phyloP scores from a whole-genome alignment of 2,113 vertebrate genomes.

The Megaptera novaeangliae region DNA sequence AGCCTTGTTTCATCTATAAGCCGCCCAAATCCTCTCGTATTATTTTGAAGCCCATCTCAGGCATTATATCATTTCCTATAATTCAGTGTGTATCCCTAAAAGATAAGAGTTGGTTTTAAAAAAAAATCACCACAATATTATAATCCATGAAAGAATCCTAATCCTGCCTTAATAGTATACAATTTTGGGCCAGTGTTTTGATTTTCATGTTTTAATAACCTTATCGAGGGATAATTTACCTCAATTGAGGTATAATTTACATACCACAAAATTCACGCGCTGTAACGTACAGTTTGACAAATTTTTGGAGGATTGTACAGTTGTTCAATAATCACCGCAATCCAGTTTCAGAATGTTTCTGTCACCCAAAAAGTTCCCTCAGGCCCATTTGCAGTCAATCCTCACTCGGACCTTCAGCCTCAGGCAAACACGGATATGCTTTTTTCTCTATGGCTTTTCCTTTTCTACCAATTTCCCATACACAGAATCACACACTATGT shows the following conservation, averaged over 20 bases:
- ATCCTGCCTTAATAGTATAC: too few species aligned
- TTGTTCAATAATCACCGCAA: neutral
- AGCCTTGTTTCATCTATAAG: neutral
- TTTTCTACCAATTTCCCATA: neutral
- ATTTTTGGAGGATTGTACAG: accelerated
- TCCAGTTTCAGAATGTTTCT: neutral
- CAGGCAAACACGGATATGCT: too few species aligned
- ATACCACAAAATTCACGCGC: too few species aligned
- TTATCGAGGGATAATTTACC: neutral
- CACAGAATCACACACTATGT: too few species aligned
- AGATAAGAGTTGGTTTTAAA: neutral
- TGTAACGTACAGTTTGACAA: too few species aligned
- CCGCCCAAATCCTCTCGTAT: neutral
- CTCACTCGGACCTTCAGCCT: neutral
- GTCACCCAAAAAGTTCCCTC: neutral
- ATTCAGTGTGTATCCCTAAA: neutral
- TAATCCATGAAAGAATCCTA: neutral
- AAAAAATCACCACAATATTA: neutral
- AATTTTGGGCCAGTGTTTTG: neutral
- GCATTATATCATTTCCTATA: neutral
- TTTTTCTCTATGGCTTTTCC: neutral
- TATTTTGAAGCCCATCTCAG: neutral
- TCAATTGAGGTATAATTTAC: neutral
- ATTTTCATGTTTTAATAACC: neutral
- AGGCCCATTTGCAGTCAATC: neutral